Conservation (phyloP, 2,113 vertebrate species). For the Esox niger region DNA sequence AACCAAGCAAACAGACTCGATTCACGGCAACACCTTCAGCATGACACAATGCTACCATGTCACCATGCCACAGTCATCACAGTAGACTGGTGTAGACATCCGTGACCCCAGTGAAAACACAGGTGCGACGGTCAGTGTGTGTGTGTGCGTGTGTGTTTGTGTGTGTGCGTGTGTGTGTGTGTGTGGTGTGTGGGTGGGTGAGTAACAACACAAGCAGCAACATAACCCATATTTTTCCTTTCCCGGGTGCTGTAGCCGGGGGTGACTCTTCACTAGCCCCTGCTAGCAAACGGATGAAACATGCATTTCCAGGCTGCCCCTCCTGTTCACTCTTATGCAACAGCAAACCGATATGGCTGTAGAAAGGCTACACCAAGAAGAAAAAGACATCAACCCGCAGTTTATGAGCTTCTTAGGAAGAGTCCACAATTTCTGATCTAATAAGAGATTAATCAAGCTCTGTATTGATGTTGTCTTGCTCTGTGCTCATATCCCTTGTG, state of each 20-base stretch:
- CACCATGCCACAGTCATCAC: background rate
- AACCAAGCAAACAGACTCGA: background rate
- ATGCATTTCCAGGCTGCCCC: conserved; percentile 58
- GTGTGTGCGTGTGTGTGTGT: no score
- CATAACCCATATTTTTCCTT: background rate
- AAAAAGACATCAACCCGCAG: background rate
- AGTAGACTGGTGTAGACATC: background rate
- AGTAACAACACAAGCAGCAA: background rate
- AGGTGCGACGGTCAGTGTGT: background rate
- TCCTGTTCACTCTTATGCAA: conserved; percentile 28
- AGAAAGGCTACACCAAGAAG: conserved; percentile 60
- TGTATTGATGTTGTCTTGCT: no score
- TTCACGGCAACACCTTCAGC: background rate
- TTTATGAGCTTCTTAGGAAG: background rate
- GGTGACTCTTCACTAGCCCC: conserved; percentile 2
- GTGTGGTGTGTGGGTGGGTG: no score
- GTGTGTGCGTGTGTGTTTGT: no score
- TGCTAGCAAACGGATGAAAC: conserved; percentile 53
- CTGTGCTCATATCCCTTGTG: background rate
- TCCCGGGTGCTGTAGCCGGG: conserved; percentile 6
- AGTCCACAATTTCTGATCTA: no score
- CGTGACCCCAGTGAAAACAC: background rate
- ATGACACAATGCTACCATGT: no score
- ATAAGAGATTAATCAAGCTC: no score
- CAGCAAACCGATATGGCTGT: background rate